These are phyloP conservation scores for Holocentrus rufus DNA, from an alignment of 2,797 vertebrate genomes.

Conservation along the genomic window DNA sequence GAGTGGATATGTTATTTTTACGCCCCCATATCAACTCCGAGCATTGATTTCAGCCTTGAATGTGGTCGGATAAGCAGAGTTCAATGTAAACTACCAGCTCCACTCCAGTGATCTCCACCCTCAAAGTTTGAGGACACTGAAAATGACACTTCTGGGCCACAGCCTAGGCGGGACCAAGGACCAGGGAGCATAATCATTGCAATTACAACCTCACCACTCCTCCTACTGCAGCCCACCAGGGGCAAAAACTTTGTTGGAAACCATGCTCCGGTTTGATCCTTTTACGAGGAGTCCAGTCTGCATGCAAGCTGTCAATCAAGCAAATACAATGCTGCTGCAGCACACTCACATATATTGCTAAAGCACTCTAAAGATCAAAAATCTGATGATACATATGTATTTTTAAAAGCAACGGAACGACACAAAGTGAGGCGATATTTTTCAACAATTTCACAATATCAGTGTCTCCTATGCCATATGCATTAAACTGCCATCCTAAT, in stretches of 20 bases:
- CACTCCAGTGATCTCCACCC: constrained; percentile 46
- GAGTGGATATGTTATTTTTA: constrained; percentile 40
- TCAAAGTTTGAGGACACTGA: constrained; percentile 59
- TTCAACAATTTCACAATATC: no score
- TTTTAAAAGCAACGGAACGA: no score
- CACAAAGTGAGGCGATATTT: no score
- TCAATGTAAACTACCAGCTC: constrained; percentile 7
- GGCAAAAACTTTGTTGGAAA: not conserved
- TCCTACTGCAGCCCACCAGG: constrained; percentile 34
- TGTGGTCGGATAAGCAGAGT: constrained; percentile 34
- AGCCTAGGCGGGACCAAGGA: constrained; percentile 58
- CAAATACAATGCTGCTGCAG: not conserved
- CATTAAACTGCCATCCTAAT: no score
- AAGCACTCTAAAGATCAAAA: not conserved
- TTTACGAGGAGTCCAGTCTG: constrained; percentile 12
- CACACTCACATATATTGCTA: not conserved
- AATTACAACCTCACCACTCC: constrained; percentile 60
- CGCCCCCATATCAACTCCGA: constrained; percentile 24
- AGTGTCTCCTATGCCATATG: no score
- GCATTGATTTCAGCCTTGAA: not conserved
- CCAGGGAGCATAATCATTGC: constrained; percentile 60
- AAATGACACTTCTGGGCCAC: constrained; percentile 73
- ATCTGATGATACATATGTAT: not conserved
- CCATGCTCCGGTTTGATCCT: constrained; percentile 16
- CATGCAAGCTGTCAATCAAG: not conserved